Conservation (phyloP, 1,140 invertebrate genomes). For the Halictus rubicundus region DNA sequence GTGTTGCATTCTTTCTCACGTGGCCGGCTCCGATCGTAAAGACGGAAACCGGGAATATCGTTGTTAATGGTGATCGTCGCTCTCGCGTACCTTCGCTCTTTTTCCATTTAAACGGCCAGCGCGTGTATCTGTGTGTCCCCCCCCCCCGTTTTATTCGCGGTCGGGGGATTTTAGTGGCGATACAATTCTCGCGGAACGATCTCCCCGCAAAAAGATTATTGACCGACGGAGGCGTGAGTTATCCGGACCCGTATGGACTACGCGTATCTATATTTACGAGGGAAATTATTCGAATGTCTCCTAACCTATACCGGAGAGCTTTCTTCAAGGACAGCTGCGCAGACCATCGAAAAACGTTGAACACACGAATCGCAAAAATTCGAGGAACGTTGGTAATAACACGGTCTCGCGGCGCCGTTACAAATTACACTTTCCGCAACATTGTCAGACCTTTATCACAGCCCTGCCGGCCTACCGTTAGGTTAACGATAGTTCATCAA, state of each 20-base stretch:
- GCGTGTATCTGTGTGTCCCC: not conserved
- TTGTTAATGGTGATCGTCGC: constrained; percentile 15
- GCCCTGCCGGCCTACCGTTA: not conserved
- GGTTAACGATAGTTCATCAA: not conserved
- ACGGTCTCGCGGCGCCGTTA: too few relatives aligned
- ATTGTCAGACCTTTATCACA: not conserved
- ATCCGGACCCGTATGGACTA: not conserved
- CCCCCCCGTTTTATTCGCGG: not conserved
- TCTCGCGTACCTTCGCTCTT: not conserved
- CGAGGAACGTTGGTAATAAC: too few relatives aligned
- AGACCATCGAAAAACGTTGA: too few relatives aligned
- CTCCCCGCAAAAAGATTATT: not conserved
- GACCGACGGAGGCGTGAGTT: too few relatives aligned
- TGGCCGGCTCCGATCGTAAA: constrained; percentile 28
- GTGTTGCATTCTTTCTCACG: constrained; percentile 58
- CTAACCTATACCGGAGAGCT: too few relatives aligned
- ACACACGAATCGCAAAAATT: too few relatives aligned
- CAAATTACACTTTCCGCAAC: not conserved
- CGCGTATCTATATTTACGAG: not conserved
- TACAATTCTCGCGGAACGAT: not conserved
- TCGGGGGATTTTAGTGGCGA: not conserved
- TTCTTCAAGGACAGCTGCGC: too few relatives aligned
- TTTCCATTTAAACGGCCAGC: not conserved
- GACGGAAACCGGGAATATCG: constrained; percentile 11
- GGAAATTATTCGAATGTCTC: too few relatives aligned